phyloP scores from a whole-genome alignment of 2,113 vertebrate genomes.

The Cardinalis cardinalis region DNA sequence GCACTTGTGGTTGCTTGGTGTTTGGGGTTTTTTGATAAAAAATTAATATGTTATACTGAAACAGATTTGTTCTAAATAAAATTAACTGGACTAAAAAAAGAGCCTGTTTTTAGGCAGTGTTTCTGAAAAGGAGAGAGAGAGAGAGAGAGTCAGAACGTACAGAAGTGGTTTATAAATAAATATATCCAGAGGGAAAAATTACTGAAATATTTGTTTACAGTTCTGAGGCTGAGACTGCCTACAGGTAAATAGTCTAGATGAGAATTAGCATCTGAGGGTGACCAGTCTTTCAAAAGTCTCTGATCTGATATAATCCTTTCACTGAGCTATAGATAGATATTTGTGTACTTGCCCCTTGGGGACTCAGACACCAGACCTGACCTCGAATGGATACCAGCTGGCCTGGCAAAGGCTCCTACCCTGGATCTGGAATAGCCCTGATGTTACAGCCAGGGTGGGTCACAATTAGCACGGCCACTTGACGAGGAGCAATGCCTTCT shows the following conservation, averaged over 20 bases:
- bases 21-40: background rate
- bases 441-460: background rate
- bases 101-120: background rate
- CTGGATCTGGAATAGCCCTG: background rate
- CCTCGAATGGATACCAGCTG: slow-evolving; percentile 13
- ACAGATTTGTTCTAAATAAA: background rate
- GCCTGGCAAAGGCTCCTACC: background rate
- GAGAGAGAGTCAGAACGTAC: slow-evolving; percentile 1
- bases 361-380: background rate
- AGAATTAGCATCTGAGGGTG: background rate
- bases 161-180: background rate
- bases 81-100: background rate
- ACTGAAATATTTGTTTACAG: slow-evolving; percentile 12
- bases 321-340: background rate
- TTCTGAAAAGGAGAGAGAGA: background rate
- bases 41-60: background rate
- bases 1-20: background rate
- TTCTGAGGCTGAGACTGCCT: slow-evolving; percentile 1
- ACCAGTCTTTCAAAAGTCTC: background rate
- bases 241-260: background rate
- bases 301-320: background rate
- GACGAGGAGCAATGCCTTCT: background rate
- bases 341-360: background rate
- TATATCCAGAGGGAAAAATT: background rate
- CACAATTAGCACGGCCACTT: background rate